Base-by-base conservation (phyloP, 2,113 vertebrate species). In the Ia io region DNA sequence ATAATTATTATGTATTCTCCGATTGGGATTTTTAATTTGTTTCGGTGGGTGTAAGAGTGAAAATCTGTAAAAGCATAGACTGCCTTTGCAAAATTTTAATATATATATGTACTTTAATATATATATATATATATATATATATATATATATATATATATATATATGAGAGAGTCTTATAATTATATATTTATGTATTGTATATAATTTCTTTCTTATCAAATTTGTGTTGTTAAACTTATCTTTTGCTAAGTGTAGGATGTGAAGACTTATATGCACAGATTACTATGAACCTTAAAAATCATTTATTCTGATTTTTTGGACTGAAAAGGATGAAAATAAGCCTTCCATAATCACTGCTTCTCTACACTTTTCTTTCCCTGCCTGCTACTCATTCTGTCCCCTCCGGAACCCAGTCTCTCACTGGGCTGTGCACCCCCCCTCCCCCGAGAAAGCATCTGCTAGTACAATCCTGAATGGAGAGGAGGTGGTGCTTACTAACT, bases 31-130 rank as follows among this genome's bases (percentile, higher is more conserved):
- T 76, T 79, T 28, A 25, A 13, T 84, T 92, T 59, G 35, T 90
- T 92, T 91, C 70, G 90, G 4, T 94, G 42, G 25, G 23, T 84
- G 9, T 78, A 73, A 85, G 23, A 93, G 35, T 77, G 67, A 90
- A 77, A 84, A 47, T 78, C 12, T 96, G 51, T 44, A 84, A 93
- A 92, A 65, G 40, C 9, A 44, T 73, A 5, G 40, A 25, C 51
- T 89, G 47, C 10, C 40, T 91, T 86, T 94, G 73, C 28, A 42
- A 40, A 67, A 61, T 65, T 70, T 67, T 77, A 65, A n/a, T 67
- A n/a, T n/a, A 14, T 65, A 16, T 65, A 14, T 65, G 4, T 63
- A 30, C 11, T 28, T 10, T 37, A n/a, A 56, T 51, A 23, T 28
- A 61, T 61, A 28, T 61, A 37, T 37, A 37, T 37, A 37, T 37